Percentiles rank a stretch among this genome's conserved stretches.
phyloP scores from a whole-genome alignment of 2,888 invertebrate genomes.

The Drosophila lacicola region DNA sequence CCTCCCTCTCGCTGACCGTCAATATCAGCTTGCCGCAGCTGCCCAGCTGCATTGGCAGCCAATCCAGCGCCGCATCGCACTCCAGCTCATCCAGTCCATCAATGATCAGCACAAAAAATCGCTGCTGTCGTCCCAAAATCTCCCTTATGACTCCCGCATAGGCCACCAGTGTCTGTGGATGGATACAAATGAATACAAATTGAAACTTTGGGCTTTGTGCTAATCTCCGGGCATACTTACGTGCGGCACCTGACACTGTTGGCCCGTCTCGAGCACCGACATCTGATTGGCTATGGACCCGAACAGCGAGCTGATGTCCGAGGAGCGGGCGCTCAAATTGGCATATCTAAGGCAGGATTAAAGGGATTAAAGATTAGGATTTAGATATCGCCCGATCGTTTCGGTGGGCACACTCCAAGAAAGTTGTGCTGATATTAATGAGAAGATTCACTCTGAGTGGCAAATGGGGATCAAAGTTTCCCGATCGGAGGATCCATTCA shows the following conservation, averaged over 20 bases:
- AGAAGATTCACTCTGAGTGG: no score
- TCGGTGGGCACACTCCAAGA: no score
- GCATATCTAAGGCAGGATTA: conserved; percentile 80
- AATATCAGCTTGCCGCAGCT: conserved; percentile 91
- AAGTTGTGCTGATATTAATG: no score
- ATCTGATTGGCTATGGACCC: conserved; percentile 92
- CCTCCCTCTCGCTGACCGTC: conserved; percentile 85
- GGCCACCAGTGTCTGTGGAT: conserved; percentile 88
- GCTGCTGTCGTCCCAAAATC: conserved; percentile 81
- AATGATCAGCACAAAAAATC: conserved; percentile 89
- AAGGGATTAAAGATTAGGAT: no score
- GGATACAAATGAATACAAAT: neutral
- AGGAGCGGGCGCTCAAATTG: conserved; percentile 81
- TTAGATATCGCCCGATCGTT: no score
- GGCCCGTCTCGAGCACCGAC: conserved; percentile 89
- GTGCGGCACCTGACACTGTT: conserved; percentile 88
- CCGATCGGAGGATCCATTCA: no score
- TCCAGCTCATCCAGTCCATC: conserved; percentile 90
- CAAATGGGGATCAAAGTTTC: no score
- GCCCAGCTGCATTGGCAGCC: conserved; percentile 91
- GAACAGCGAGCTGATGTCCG: conserved; percentile 86
- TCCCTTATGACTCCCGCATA: conserved; percentile 88
- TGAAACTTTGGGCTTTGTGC: no score
- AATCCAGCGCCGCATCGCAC: conserved; percentile 86
- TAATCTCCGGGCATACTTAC: conserved; percentile 84